Base-by-base conservation (phyloP, 2,113 vertebrate species). In the Butastur rufipennis region DNA sequence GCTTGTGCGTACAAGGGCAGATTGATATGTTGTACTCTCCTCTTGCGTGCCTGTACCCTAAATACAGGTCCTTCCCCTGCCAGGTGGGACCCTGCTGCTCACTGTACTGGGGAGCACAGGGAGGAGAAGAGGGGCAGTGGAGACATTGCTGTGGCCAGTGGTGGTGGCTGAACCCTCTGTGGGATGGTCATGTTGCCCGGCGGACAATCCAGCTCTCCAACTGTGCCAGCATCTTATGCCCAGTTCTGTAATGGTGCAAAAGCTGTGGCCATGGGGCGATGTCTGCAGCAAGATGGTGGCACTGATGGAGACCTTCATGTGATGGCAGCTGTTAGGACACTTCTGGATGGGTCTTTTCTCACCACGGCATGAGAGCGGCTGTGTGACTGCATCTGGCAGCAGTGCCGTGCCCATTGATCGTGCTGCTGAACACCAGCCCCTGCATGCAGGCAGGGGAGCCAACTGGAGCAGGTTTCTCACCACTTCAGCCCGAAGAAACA, bases 391-490 rank as follows among this genome's bases (percentile, higher is more conserved):
- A 3, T 66, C 45, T 78, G 72, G 48, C n/a, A 58, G 61, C 40
- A 58, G 55, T 67, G 45, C 45, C 2, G 3, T 84, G 65, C 18
- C 42, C 0, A 0, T 55, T 81, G 65, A 16, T 75, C 1, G 5
- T 43, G 61, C 36, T 84, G 45, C 55, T 34, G 50, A 53, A 43
- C 70, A 59, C n/a, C 50, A 77, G 59, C 26, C 18, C 10, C 40
- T 75, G 62, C 31, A 13, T 22, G 48, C 31, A 75, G 53, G 67
- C 67, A 59, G 36, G 25, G 32, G 32, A 86, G 75, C 36, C 45
- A 74, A 10, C 22, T 22, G 47, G 34, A 71, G 53, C 50, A 87
- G 15, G 10, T 43, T 89, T 63, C 27, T 68, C 62, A 25, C 16
- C 5, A 1, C 27, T 65, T 53, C 67, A 88, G 56, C 71, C 58